These are phyloP conservation scores for Sebastes steindachneri DNA, from an alignment of 2,797 vertebrate genomes.

Conservation along the genomic window DNA sequence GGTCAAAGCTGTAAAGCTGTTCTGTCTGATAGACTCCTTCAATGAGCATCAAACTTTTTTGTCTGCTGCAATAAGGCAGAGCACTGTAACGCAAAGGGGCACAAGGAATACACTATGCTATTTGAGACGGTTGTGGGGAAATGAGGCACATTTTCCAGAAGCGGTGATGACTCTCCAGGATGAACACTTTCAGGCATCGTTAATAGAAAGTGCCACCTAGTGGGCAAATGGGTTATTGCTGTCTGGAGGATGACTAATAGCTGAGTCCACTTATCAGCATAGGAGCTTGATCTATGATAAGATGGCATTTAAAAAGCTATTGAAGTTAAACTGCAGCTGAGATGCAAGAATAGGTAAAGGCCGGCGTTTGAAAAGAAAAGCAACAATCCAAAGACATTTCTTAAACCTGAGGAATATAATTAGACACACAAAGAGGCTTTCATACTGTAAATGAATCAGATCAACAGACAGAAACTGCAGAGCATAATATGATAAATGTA, in stretches of 20 bases:
- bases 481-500: not conserved
- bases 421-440: conserved; percentile 8
- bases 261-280: not conserved
- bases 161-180: conserved; percentile 32
- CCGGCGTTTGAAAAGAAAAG: not conserved
- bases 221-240: conserved; percentile 56
- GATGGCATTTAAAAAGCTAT: conserved; percentile 1
- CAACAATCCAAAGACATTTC: not conserved
- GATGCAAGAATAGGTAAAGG: not conserved
- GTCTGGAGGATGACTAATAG: not conserved
- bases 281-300: not conserved
- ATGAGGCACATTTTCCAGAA: conserved; percentile 76
- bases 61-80: conserved; percentile 35
- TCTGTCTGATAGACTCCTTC: conserved; percentile 8
- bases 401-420: not conserved
- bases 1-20: conserved; percentile 40
- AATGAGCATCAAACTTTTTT: not conserved
- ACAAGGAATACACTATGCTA: conserved; percentile 49
- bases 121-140: conserved; percentile 51
- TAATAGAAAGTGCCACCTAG: conserved; percentile 68
- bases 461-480: not conserved
- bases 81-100: conserved; percentile 11
- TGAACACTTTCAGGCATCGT: not conserved
- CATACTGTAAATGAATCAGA: not conserved
- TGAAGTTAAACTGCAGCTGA: not conserved